phyloP scores from a whole-genome alignment of 2,797 vertebrate species.

The Coendou prehensilis region DNA sequence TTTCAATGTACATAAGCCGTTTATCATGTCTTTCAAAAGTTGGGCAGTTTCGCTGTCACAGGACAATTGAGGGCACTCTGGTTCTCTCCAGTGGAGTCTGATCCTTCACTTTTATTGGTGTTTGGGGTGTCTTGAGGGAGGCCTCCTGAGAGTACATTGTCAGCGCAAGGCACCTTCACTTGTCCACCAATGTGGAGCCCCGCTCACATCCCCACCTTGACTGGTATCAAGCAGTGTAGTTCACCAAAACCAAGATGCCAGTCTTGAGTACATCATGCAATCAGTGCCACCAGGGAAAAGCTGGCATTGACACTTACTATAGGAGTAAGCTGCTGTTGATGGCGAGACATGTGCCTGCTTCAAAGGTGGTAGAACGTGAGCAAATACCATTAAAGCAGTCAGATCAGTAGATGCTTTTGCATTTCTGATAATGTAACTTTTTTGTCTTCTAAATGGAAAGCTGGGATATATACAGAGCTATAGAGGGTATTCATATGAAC shows the following conservation, averaged over 20 bases:
- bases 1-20: background rate
- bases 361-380: background rate
- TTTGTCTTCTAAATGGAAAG: background rate
- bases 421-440: background rate
- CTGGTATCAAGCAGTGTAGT: background rate
- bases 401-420: background rate
- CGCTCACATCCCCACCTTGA: background rate
- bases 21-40: background rate
- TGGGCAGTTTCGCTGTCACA: background rate
- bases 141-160: background rate
- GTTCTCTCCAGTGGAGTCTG: background rate
- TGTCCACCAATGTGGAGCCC: background rate
- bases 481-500: background rate
- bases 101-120: background rate
- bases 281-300: background rate
- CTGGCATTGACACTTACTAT: background rate
- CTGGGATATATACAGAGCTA: fast-evolving
- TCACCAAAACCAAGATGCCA: background rate
- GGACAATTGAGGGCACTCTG: background rate
- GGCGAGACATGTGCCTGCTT: background rate
- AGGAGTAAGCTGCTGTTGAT: fast-evolving
- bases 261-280: background rate
- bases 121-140: background rate
- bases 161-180: background rate
- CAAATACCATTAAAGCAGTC: background rate